Evolutionary conservation across 2,113 vertebrate species (phyloP), one percentile per base, ranked within the genome.

Genomic region (Phrynocephalus versicolor): DNA sequence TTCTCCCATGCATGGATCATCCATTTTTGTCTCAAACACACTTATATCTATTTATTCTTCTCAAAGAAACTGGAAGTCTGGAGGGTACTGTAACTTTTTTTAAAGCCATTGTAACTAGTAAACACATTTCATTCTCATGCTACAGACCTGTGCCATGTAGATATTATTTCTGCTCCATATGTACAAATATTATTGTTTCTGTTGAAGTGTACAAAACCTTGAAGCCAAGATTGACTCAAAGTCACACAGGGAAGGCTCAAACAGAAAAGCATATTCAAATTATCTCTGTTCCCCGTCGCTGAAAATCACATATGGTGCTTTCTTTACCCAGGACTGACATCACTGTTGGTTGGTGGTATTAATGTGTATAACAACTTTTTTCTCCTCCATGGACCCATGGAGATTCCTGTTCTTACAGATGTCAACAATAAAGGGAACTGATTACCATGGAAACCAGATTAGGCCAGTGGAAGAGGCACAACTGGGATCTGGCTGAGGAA

Each of bases 391-490:
- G 27, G 21, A 58, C n/a, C 35, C 33, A 58, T 67, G 37, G 85
- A 81, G 19, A 67, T 39, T 30, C 13, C n/a, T 57, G 51, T 39
- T 78, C 64, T 21, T 57, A 33, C 51, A 41, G 51, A 82, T 27
- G 10, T 69, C 64, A 82, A 76, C 14, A 18, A 25, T 70, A 75
- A 75, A 75, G 9, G 3, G 12, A 37, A 37, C 37, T 33, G 72
- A 82, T 82, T 45, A 33, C 62, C 35, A 82, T 82, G 37, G 51
- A 70, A 82, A 87, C 51, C 35, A 15, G 64, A 70, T 70, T 71
- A 62, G 83, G 35, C 37, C 62, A 79, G 39, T 4, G 23, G 19
- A 37, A 80, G 85, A 88, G 18, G 79, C 4, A 65, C 0, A 15
- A 9, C 25, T 69, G 10, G 55, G 25, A 72, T 64, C 25, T 3